Conservation (phyloP, 2,113 vertebrate species). For the Anolis sagrei region DNA sequence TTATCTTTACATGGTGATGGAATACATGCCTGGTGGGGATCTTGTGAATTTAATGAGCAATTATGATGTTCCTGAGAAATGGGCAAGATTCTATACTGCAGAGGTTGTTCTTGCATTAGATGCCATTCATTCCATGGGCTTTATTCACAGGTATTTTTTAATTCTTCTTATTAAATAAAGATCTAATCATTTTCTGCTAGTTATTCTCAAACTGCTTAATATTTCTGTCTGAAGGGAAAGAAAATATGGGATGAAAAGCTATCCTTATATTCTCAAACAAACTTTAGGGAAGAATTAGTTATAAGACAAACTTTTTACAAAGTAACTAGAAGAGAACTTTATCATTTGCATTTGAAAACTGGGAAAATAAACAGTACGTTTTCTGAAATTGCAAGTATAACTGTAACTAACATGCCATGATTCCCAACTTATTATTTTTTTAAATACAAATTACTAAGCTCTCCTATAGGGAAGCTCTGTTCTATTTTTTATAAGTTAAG, state of each 20-base stretch:
- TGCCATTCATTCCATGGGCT: conserved; percentile 98
- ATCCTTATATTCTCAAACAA: not conserved
- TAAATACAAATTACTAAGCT: not conserved
- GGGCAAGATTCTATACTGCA: conserved; percentile 98
- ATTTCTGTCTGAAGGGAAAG: too few species aligned
- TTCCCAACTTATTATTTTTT: not conserved
- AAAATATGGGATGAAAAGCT: not conserved
- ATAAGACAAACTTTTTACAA: too few species aligned
- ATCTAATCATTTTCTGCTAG: too few species aligned
- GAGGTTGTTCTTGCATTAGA: conserved; percentile 97
- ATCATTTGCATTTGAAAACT: too few species aligned
- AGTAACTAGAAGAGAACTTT: too few species aligned
- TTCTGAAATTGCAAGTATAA: too few species aligned
- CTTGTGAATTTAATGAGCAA: conserved; percentile 99
- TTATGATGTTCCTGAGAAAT: conserved; percentile 97
- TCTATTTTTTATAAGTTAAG: not conserved
- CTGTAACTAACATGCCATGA: too few species aligned
- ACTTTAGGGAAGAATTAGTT: not conserved
- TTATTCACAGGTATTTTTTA: conserved; percentile 91
- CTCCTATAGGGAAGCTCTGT: not conserved
- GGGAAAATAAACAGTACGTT: too few species aligned
- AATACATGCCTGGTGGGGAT: conserved; percentile 98
- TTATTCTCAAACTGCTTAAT: too few species aligned
- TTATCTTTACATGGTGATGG: conserved; percentile 99
- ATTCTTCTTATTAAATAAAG: too few species aligned